These are phyloP conservation scores for Micromussa lordhowensis DNA, from an alignment of 92 coral and sea anemone species.

Conservation along the genomic window DNA sequence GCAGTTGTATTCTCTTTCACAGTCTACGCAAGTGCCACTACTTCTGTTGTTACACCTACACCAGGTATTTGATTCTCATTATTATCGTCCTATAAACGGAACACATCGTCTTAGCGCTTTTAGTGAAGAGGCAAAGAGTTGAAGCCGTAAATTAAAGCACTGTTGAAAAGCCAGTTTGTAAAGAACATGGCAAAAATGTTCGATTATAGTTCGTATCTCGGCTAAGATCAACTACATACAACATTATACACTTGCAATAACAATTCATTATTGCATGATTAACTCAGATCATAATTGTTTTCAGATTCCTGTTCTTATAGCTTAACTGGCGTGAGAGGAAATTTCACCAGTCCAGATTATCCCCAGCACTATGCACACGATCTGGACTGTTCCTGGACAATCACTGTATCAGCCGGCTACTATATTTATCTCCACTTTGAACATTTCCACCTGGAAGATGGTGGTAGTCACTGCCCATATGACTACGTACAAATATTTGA, in stretches of 20 bases:
- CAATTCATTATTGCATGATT: background rate
- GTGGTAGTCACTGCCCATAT: slow-evolving; percentile 6
- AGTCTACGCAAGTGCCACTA: background rate
- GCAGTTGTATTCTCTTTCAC: background rate
- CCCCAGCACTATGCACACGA: slow-evolving; percentile 6
- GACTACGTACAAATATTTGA: slow-evolving; percentile 26
- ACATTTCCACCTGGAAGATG: slow-evolving; percentile 15
- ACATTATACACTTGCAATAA: too few relatives aligned
- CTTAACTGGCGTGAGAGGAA: background rate
- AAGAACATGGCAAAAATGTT: too few relatives aligned
- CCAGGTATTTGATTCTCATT: background rate
- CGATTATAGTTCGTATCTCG: too few relatives aligned
- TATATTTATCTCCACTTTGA: background rate
- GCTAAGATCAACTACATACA: too few relatives aligned
- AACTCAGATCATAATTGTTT: background rate
- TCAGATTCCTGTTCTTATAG: background rate
- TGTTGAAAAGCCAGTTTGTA: too few relatives aligned
- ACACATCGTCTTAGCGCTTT: too few relatives aligned
- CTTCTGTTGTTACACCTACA: background rate
- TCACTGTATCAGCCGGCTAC: background rate
- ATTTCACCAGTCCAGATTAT: slow-evolving; percentile 14
- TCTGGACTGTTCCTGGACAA: slow-evolving; percentile 20
- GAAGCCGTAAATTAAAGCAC: too few relatives aligned
- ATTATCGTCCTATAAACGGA: too few relatives aligned
- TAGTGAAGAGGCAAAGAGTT: too few relatives aligned